Evolutionary conservation across 2,797 vertebrate genomes (phyloP).

Genomic region (Natrix natrix): DNA sequence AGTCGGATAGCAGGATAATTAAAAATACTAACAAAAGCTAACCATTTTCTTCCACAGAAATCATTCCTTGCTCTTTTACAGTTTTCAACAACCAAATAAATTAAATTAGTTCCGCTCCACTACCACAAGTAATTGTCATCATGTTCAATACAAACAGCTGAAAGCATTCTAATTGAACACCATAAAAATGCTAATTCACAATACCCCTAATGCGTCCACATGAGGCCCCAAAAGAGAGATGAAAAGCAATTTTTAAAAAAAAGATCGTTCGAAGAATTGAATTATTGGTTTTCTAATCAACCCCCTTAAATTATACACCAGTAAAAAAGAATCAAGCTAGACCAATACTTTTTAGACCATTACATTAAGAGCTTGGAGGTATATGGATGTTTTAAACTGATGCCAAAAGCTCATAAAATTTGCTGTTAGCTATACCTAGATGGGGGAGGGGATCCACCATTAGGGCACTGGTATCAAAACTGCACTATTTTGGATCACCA

Average conservation of each 20-base stretch:
- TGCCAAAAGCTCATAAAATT: background rate
- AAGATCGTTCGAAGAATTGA: background rate
- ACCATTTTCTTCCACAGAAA: conserved; percentile 35
- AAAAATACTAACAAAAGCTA: conserved; percentile 38
- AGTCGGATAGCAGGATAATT: background rate
- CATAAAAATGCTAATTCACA: conserved; percentile 52
- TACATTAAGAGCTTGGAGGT: no score
- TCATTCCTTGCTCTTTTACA: conserved; percentile 41
- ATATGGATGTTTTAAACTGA: background rate
- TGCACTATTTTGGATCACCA: background rate
- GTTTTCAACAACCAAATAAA: conserved; percentile 53
- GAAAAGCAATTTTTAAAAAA: background rate
- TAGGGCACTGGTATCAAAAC: background rate
- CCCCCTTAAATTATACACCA: background rate
- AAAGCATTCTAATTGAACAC: conserved; percentile 45
- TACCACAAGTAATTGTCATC: conserved; percentile 60
- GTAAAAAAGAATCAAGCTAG: background rate
- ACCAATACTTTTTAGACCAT: background rate
- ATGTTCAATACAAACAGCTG: conserved; percentile 53
- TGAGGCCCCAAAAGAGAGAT: conserved; percentile 9
- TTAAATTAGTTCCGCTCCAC: conserved; percentile 62
- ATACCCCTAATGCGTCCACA: conserved; percentile 13
- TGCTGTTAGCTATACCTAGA: background rate
- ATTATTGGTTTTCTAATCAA: background rate
- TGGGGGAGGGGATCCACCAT: background rate